These are phyloP conservation scores for Rhagium mordax DNA, from an alignment of 2,888 invertebrate genomes.

Conservation along the genomic window DNA sequence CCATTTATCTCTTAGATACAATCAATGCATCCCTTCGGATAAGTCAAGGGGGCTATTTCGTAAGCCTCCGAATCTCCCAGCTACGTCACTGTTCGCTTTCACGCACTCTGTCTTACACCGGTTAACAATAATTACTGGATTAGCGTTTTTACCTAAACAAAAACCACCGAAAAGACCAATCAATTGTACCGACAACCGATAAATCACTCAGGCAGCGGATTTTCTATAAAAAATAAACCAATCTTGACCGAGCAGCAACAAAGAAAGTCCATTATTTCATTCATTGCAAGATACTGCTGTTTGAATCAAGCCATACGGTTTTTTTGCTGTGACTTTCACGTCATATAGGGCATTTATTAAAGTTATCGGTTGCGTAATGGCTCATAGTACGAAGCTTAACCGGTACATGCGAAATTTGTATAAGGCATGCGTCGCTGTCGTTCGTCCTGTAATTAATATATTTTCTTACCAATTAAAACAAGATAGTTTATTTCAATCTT, in stretches of 20 bases:
- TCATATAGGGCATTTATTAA: slow-evolving; percentile 12
- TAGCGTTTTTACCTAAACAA: not conserved
- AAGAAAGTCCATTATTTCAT: not conserved
- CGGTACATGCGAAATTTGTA: not conserved
- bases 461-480: no score
- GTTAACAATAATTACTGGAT: not conserved
- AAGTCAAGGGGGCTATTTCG: no score
- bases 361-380: not conserved
- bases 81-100: not conserved
- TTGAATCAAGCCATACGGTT: slow-evolving; percentile 1
- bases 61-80: no score
- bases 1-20: no score
- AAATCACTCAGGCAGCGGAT: not conserved
- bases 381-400: not conserved
- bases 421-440: not conserved
- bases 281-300: not conserved
- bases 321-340: slow-evolving; percentile 14
- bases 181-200: slow-evolving; percentile 3
- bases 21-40: no score
- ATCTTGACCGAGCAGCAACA: not conserved
- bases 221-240: not conserved
- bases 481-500: no score
- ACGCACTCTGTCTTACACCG: not conserved
- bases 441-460: no score
- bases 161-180: slow-evolving; percentile 5